Percentiles rank a stretch among this genome's conserved stretches.
phyloP scores from a whole-genome alignment of 2,888 invertebrate species.

The Acanthopleura granulata region DNA sequence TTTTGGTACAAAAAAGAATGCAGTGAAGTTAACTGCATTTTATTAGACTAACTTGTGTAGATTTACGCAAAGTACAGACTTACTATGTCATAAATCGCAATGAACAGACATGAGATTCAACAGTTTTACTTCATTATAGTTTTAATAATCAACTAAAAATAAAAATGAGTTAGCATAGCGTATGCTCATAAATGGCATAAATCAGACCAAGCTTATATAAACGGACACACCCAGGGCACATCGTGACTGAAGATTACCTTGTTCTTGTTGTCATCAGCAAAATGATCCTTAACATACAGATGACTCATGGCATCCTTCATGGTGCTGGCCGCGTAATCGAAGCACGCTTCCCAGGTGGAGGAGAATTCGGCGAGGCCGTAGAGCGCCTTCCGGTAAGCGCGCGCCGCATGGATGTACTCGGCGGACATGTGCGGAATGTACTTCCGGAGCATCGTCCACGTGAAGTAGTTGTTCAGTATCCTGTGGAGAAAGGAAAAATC shows the following conservation, averaged over 20 bases:
- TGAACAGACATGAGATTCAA: too few species aligned
- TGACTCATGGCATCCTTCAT: conserved; percentile 52
- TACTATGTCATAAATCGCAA: too few species aligned
- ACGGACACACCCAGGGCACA: background rate
- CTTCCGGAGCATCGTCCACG: conserved; percentile 74
- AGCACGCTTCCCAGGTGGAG: conserved; percentile 52
- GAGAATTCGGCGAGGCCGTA: conserved; percentile 43
- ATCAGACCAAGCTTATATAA: too few species aligned
- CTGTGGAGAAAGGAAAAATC: conserved; percentile 56
- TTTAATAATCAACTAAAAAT: too few species aligned
- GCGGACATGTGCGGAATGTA: conserved; percentile 75
- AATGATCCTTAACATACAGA: conserved; percentile 51
- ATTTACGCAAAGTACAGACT: too few species aligned
- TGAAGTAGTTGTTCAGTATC: conserved; percentile 75
- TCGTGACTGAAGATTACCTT: conserved; percentile 35
- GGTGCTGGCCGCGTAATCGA: conserved; percentile 35
- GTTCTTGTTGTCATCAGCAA: conserved; percentile 47
- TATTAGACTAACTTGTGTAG: too few species aligned
- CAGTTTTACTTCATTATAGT: too few species aligned
- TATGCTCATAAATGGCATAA: too few species aligned
- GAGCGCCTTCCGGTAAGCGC: conserved; percentile 47
- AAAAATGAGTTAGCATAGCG: too few species aligned
- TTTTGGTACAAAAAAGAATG: too few species aligned
- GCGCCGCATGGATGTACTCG: conserved; percentile 63
- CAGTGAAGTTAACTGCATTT: too few species aligned